A percentile compares a stretch with the other conserved stretches of the same genome.
These are phyloP conservation scores for Drosophila bipectinata DNA, from an alignment of 1,140 invertebrate species.

Conservation along the genomic window DNA sequence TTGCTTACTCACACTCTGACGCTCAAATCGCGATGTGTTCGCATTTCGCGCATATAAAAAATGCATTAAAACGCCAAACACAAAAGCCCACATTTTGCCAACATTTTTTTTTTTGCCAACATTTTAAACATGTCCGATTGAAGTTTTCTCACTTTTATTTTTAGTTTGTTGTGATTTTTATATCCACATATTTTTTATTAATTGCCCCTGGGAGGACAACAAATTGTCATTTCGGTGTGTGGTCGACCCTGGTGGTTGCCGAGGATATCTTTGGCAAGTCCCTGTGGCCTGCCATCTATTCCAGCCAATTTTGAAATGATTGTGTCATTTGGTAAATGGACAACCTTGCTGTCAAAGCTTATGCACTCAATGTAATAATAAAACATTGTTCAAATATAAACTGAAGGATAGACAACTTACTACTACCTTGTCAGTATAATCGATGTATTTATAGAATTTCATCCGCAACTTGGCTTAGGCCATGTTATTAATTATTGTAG, in stretches of 20 bases:
- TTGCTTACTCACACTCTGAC: slow-evolving; percentile 25
- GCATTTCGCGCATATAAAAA: slow-evolving; percentile 18
- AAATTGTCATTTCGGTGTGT: slow-evolving; percentile 19
- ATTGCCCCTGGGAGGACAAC: slow-evolving; percentile 12
- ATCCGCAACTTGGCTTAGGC: too few species aligned
- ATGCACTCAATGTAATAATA: not conserved
- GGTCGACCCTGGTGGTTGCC: slow-evolving; percentile 22
- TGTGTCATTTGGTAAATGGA: not conserved
- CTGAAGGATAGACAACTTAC: not conserved
- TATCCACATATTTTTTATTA: slow-evolving; percentile 22
- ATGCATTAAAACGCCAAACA: slow-evolving; percentile 23
- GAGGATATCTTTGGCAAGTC: slow-evolving; percentile 13
- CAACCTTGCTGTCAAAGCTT: not conserved
- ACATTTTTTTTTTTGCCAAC: slow-evolving; percentile 15
- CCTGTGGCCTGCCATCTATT: slow-evolving; percentile 25
- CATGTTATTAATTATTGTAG: not conserved
- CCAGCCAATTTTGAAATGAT: slow-evolving; percentile 20
- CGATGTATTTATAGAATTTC: too few species aligned
- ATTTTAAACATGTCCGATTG: slow-evolving; percentile 28
- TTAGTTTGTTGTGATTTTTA: slow-evolving; percentile 26
- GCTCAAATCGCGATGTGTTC: slow-evolving; percentile 43
- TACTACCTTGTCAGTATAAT: too few species aligned
- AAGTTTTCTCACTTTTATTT: slow-evolving; percentile 3
- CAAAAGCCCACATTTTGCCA: not conserved
- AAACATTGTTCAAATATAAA: slow-evolving; percentile 22